phyloP scores from a whole-genome alignment of 2,113 vertebrate genomes.

The Philantomba maxwellii region DNA sequence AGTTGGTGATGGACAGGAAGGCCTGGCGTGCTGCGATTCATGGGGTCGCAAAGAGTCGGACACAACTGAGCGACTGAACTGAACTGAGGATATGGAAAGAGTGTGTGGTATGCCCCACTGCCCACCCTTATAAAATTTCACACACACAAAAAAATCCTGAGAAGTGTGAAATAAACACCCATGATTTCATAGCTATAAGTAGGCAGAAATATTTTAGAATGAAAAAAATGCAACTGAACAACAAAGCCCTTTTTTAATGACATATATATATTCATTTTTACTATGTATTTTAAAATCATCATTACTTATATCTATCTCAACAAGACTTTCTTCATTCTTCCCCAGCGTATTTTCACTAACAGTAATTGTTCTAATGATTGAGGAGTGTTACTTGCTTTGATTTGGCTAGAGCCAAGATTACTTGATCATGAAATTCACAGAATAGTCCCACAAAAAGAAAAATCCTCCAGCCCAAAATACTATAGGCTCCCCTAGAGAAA shows the following conservation, averaged over 20 bases:
- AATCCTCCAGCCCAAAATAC: neutral
- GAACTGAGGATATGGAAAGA: neutral
- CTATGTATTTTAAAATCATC: neutral
- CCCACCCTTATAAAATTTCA: neutral
- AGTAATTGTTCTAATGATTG: neutral
- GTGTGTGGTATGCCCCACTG: rapidly evolving
- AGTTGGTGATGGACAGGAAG: no score
- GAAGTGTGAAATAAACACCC: neutral
- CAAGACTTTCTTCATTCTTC: neutral
- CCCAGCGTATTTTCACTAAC: neutral
- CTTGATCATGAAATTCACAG: neutral
- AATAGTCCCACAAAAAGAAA: neutral
- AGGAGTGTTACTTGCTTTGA: neutral
- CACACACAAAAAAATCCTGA: neutral
- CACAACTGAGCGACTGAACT: neutral
- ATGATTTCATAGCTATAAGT: neutral
- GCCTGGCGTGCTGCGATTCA: no score
- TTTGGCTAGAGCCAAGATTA: neutral
- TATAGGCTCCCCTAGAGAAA: neutral
- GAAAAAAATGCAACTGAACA: neutral
- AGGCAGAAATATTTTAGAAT: neutral
- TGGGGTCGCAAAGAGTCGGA: no score
- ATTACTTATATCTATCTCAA: neutral
- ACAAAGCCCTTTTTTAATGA: neutral
- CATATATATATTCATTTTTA: neutral